Conservation (phyloP, 2,888 invertebrate genomes). For the Synanthedon vespiformis region DNA sequence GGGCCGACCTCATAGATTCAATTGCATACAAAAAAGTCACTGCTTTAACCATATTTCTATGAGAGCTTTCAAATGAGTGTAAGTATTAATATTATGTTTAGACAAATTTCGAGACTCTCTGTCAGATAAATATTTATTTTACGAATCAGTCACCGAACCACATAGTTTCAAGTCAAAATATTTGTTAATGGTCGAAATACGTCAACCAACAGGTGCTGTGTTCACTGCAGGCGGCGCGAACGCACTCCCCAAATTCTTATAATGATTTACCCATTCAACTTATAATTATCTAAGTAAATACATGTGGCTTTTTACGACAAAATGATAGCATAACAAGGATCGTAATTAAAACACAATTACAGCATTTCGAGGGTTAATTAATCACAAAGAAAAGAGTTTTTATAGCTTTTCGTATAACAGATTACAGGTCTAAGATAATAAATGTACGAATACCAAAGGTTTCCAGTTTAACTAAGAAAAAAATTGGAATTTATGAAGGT, state of each 20-base stretch:
- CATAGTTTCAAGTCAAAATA: constrained; percentile 27
- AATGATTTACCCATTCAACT: constrained; percentile 31
- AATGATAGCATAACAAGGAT: constrained; percentile 25
- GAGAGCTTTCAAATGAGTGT: too few relatives aligned
- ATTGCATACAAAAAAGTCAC: too few relatives aligned
- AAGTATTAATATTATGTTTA: too few relatives aligned
- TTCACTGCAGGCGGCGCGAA: constrained; percentile 9
- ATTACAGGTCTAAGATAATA: too few relatives aligned
- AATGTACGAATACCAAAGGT: too few relatives aligned
- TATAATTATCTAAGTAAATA: constrained; percentile 44
- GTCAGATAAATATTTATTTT: neutral
- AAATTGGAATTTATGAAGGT: too few relatives aligned
- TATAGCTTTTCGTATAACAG: neutral
- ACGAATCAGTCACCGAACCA: constrained; percentile 7
- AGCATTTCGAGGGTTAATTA: neutral
- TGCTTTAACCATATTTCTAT: too few relatives aligned
- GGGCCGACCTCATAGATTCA: too few relatives aligned
- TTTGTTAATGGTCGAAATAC: constrained; percentile 30
- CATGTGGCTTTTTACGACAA: constrained; percentile 13
- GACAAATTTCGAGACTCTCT: too few relatives aligned
- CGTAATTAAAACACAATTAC: constrained; percentile 41
- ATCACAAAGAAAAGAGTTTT: neutral
- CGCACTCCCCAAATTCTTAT: constrained; percentile 29
- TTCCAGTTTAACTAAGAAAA: too few relatives aligned
- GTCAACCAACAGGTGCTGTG: constrained; percentile 6